phyloP scores from a whole-genome alignment of 2,113 vertebrate genomes.

The Trinectes maculatus region DNA sequence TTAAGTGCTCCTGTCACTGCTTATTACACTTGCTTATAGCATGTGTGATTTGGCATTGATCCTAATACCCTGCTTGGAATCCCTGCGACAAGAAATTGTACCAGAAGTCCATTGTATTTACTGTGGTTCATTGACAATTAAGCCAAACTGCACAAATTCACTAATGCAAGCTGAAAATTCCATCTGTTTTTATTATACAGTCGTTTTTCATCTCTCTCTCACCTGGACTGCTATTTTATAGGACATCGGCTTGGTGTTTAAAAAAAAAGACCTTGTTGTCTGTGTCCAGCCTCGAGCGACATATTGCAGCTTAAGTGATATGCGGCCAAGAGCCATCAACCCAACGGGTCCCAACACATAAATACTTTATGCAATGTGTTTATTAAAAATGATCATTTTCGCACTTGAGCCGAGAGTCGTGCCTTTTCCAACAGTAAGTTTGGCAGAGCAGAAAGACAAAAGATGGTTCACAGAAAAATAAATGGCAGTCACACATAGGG shows the following conservation, averaged over 20 bases:
- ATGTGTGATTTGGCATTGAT: background rate
- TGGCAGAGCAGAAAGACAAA: background rate
- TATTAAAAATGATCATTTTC: slow-evolving; percentile 37
- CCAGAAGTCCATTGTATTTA: background rate
- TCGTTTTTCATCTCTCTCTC: background rate
- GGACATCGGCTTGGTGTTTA: slow-evolving; percentile 11
- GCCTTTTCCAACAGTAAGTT: slow-evolving; percentile 3
- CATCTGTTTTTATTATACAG: background rate
- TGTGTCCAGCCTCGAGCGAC: slow-evolving; percentile 15
- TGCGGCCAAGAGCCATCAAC: slow-evolving; percentile 40
- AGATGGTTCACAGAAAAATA: slow-evolving; percentile 9
- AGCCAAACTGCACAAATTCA: background rate
- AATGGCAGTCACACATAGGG: background rate
- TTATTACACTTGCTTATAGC: background rate
- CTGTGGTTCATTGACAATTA: background rate
- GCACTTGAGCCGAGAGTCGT: background rate
- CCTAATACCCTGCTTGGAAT: background rate
- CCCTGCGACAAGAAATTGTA: background rate
- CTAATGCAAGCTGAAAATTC: background rate
- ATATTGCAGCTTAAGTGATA: slow-evolving; percentile 24
- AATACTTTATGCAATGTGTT: slow-evolving; percentile 36
- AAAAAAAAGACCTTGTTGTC: background rate
- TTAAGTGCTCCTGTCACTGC: background rate
- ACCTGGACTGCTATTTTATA: background rate
- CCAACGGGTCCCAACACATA: slow-evolving; percentile 4